Conservation (phyloP, 2,113 vertebrate species). For the Cochlearius cochlearius region DNA sequence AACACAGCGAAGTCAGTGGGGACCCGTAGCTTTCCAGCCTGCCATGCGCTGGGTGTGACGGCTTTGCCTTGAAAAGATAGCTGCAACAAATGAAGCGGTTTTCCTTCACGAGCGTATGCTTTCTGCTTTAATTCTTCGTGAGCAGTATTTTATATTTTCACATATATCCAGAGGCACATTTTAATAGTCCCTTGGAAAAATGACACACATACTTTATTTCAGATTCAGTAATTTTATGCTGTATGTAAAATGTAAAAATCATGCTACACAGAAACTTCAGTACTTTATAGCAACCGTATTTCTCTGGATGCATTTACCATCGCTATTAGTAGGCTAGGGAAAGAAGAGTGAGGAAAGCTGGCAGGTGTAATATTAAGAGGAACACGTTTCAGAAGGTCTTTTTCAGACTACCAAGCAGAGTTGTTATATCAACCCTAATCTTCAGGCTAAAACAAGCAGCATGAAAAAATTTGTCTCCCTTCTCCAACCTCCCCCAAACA, state of each 20-base stretch:
- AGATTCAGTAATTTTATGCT: slow-evolving; percentile 16
- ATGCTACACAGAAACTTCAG: not conserved
- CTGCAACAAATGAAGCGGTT: not conserved
- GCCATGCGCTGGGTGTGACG: not conserved
- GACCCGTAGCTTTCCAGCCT: not conserved
- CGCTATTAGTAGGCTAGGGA: not conserved
- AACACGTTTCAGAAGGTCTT: slow-evolving; percentile 29
- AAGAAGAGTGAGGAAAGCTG: slow-evolving; percentile 37
- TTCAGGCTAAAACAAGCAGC: not conserved
- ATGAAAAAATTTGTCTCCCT: not conserved
- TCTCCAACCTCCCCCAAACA: not conserved
- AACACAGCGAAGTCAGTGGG: not conserved
- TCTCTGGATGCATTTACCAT: slow-evolving; percentile 40
- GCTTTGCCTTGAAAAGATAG: slow-evolving; percentile 28
- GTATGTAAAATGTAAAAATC: not conserved
- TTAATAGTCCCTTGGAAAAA: slow-evolving; percentile 41
- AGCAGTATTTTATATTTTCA: slow-evolving; percentile 27
- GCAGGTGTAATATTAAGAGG: slow-evolving; percentile 46
- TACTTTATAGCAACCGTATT: slow-evolving; percentile 14
- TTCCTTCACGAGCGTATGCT: not conserved
- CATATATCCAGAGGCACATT: slow-evolving; percentile 33
- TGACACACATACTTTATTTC: slow-evolving; percentile 32
- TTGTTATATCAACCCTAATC: not conserved
- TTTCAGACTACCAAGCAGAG: slow-evolving; percentile 2
- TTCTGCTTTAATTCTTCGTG: slow-evolving; percentile 13